Evolutionary conservation across 2,888 invertebrate species (phyloP), one percentile per base, ranked within the genome.

Genomic region (Anodontia alba): DNA sequence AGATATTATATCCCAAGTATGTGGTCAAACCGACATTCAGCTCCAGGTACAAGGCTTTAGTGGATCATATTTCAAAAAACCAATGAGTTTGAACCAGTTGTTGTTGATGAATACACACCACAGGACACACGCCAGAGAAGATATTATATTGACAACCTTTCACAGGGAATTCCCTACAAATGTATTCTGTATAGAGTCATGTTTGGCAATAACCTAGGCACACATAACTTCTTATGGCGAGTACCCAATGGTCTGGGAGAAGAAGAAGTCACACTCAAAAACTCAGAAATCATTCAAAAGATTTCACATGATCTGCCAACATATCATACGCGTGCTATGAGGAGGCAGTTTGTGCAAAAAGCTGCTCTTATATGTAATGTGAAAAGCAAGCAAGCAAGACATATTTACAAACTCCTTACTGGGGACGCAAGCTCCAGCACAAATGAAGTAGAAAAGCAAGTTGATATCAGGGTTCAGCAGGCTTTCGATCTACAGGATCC

Each of bases 401-500:
- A 51, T 23, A 68, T 78, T n/a, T 76, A 66, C 26, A 79, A 51
- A 66, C 15, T 20, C 5, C n/a, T 51, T 10, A 51, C 51, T 51
- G 20, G 20, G 10, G 51, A 51, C 54, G 26, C 36, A 33, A 68
- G 43, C 62, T 36, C 75, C 15, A 12, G 38, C 26, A 20, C 23
- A 38, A 54, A 20, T 46, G n/a, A 31, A 51, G 20, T 20, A 26
- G 43, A 78, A 31, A 68, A 26, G 29, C 72, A 73, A 23, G 51
- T 78, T 54, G 83, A 86, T 38, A 38, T 46, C 17, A 29, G 82
- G 2, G 76, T 78, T 15, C 10, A 31, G 15, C 71, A 73, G 23
- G 75, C 72, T 12, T 78, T 83, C 26, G 83, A 80, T 29, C 38
- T 68, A 36, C 75, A 81, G 62, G 86, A 83, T 62, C 76, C 78